Evolutionary conservation across 2,797 vertebrate genomes (phyloP).

Genomic region (Lepus townsendii): DNA sequence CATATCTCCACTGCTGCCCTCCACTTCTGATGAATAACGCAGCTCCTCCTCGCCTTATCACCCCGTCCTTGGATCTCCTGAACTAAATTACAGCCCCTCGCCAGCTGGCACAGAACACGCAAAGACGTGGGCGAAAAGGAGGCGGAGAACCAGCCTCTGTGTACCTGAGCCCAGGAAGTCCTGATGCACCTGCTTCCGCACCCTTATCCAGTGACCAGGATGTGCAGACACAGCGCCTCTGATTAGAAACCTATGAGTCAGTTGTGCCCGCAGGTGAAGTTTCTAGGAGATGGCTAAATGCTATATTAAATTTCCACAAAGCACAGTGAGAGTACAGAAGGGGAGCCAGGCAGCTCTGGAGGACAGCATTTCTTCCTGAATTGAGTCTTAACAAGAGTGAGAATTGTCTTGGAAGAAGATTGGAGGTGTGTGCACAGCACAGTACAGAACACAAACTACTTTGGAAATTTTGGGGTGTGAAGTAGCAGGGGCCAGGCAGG

Average conservation of each 20-base stretch:
- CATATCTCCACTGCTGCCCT: neutral
- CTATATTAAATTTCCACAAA: neutral
- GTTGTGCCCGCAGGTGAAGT: too few relatives aligned
- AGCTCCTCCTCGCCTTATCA: neutral
- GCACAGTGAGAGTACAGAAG: accelerated
- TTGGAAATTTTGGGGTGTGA: too few relatives aligned
- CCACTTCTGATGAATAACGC: too few relatives aligned
- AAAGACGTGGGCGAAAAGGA: neutral
- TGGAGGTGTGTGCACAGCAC: too few relatives aligned
- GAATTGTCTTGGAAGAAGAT: too few relatives aligned
- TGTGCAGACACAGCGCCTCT: neutral
- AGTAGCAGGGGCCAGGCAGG: too few relatives aligned
- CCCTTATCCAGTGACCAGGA: neutral
- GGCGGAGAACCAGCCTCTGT: too few relatives aligned
- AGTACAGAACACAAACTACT: too few relatives aligned
- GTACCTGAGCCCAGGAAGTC: neutral
- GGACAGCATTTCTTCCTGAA: too few relatives aligned
- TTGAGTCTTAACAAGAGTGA: too few relatives aligned
- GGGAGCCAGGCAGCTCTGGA: too few relatives aligned
- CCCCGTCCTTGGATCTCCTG: neutral
- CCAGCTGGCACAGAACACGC: neutral
- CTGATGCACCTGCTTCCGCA: neutral
- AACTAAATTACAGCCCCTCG: neutral
- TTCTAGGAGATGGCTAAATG: neutral
- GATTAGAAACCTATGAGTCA: neutral